Base-by-base conservation (phyloP, 2,113 vertebrate species). In the Haemorhous mexicanus region DNA sequence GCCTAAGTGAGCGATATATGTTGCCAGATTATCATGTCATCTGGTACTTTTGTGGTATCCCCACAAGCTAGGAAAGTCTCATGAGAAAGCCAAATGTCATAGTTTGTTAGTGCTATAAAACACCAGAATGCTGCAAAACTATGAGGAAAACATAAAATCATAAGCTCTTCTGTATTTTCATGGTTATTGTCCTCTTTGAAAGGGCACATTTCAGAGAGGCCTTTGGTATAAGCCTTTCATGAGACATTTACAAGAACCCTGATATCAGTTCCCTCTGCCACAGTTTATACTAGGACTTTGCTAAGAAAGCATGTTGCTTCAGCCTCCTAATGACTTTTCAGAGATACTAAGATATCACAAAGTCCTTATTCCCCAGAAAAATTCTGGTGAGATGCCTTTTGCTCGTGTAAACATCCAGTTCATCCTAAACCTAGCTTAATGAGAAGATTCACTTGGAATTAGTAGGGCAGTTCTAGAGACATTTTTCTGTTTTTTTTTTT, bases 1-100 rank as follows among this genome's bases (percentile, higher is more conserved):
- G 85, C 74, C 52, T 84, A 66, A 92, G 64, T 85, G 92, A 94
- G 84, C 44, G 21, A 44, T 92, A 80, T 59, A 83, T 43, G 24
- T 87, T 68, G 91, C 85, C 94, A 96, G 92, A 95, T 89, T 90
- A 96, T 46, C 87, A 94, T 94, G 89, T 95, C 94, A 94, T 95
- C 87, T 96, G 63, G 87, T 94, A 84, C 69, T 96, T 95, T 77
- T 94, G 93, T 92, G 84, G 93, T 94, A 94, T 94, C 95, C 86
- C 59, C 64, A 94, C 82, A 95, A 95, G 68, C 89, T 87, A 93
- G 90, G 94, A 96, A 96, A 91, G 69, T 89, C 69, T 78, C 91
- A 89, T 50, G 89, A 88, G 74, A 92, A 95, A 91, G 89, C 76
- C 92, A 96, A 95, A 94, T 90, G 89, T 82, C 11, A 6, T 64